Evolutionary conservation across 2,888 invertebrate species (phyloP).

Genomic region (Campaea margaritaria): DNA sequence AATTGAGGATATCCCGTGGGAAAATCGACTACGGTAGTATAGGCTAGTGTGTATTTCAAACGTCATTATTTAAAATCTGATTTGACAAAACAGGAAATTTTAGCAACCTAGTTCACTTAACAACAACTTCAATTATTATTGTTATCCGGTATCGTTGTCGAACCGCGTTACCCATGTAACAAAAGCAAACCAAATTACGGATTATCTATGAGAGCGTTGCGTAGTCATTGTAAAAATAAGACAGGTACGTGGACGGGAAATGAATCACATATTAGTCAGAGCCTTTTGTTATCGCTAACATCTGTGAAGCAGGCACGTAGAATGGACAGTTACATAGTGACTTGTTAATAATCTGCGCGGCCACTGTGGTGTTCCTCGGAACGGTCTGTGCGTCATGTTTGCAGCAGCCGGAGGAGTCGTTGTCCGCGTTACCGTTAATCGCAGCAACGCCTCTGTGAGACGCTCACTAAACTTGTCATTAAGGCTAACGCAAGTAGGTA

Average conservation of each 20-base stretch:
- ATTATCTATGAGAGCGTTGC: conserved; percentile 44
- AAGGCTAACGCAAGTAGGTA: conserved; percentile 29
- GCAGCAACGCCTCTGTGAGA: conserved; percentile 41
- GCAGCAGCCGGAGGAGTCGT: conserved; percentile 69
- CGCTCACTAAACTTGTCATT: conserved; percentile 43
- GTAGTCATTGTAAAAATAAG: conserved; percentile 56
- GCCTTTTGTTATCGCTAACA: conserved; percentile 66
- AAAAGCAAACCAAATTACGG: conserved; percentile 34
- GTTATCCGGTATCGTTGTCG: not conserved
- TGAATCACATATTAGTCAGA: conserved; percentile 75
- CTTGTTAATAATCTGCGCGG: conserved; percentile 10
- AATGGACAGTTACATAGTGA: conserved; percentile 50
- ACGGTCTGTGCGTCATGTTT: conserved; percentile 72
- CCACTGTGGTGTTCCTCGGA: conserved; percentile 55
- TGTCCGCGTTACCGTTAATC: conserved; percentile 77
- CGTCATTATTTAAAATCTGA: too few species aligned
- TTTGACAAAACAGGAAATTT: too few species aligned
- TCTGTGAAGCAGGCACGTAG: conserved; percentile 63
- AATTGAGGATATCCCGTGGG: too few species aligned
- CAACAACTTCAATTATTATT: not conserved
- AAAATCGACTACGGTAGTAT: too few species aligned
- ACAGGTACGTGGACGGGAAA: conserved; percentile 63
- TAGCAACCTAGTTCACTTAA: too few species aligned
- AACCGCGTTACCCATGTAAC: conserved; percentile 21
- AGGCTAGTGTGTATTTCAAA: too few species aligned